Conservation (phyloP, 1,140 invertebrate species). For the Helicorthomorpha holstii region DNA sequence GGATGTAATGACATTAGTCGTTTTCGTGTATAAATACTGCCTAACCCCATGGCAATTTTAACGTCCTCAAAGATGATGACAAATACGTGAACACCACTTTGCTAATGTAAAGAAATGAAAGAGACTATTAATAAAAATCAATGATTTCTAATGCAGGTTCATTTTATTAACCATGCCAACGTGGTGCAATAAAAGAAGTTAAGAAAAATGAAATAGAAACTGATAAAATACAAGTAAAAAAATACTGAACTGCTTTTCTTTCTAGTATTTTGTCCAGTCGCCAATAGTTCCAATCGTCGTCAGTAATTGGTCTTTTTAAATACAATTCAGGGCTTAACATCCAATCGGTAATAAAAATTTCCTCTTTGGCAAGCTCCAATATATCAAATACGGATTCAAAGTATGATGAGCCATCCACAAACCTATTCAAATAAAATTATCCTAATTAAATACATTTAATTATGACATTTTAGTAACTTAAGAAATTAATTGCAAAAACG, state of each 20-base stretch:
- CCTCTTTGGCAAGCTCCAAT: conserved; percentile 70
- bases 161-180: too few relatives aligned
- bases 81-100: conserved; percentile 79
- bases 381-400: conserved; percentile 78
- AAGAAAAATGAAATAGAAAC: too few relatives aligned
- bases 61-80: conserved; percentile 94
- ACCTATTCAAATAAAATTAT: conserved; percentile 30
- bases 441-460: too few relatives aligned
- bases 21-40: conserved; percentile 87
- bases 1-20: conserved; percentile 47
- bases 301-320: conserved; percentile 64
- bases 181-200: too few relatives aligned
- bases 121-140: too few relatives aligned
- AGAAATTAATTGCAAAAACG: too few relatives aligned
- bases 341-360: conserved; percentile 95
- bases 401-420: conserved; percentile 74
- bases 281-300: conserved; percentile 79
- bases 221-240: too few relatives aligned
- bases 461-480: too few relatives aligned
- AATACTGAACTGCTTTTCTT: conserved; percentile 68
- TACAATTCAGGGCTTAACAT: conserved; percentile 95
- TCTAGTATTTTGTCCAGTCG: conserved; percentile 66
- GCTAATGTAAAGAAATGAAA: too few relatives aligned
- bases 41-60: conserved; percentile 81
- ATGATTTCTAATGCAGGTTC: too few relatives aligned